These are phyloP conservation scores for Brachyptera putata DNA, from an alignment of 2,888 invertebrate genomes.

Conservation along the genomic window DNA sequence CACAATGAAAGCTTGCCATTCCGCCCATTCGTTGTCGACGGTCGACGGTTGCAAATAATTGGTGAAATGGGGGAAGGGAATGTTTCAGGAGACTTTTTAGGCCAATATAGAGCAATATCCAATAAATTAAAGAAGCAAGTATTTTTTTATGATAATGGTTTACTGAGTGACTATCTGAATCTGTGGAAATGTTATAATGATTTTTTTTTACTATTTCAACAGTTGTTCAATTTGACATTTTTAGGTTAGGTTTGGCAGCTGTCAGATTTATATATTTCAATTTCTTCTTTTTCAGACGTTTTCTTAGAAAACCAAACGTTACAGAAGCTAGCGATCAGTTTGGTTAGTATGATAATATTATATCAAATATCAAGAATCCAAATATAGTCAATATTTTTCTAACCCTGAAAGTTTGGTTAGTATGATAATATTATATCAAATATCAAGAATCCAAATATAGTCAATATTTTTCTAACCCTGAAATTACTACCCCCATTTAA, in stretches of 20 bases:
- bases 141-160: conserved; percentile 19
- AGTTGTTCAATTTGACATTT: conserved; percentile 20
- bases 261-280: background rate
- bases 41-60: no score
- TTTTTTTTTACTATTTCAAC: conserved; percentile 16
- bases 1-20: no score
- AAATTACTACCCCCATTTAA: no score
- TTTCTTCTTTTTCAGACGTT: conserved; percentile 53
- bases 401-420: conserved; percentile 64
- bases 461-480: no score
- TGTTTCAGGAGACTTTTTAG: conserved; percentile 57
- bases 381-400: no score
- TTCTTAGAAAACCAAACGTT: conserved; percentile 70
- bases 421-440: conserved; percentile 8
- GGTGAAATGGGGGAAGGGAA: conserved; percentile 29
- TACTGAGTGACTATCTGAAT: background rate
- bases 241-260: conserved; percentile 2
- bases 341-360: conserved; percentile 43
- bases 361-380: background rate
- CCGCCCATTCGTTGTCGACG: no score
- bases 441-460: background rate
- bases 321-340: conserved; percentile 76
- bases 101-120: conserved; percentile 65
- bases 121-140: conserved; percentile 70
- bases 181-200: background rate